These are phyloP conservation scores for Copidosoma aretas DNA, from an alignment of 2,888 invertebrate genomes.

Conservation along the genomic window DNA sequence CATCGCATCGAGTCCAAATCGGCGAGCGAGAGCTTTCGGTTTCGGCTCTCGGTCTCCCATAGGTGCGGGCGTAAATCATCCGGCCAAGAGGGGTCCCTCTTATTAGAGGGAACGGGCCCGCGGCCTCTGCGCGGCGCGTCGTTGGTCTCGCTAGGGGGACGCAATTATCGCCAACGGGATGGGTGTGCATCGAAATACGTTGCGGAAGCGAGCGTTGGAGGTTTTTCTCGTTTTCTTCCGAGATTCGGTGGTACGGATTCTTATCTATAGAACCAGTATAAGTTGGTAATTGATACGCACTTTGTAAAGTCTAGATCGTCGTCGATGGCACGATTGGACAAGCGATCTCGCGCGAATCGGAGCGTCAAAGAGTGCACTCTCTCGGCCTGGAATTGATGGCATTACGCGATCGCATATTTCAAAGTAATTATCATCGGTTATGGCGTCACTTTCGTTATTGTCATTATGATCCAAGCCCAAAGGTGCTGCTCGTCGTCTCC, in stretches of 20 bases:
- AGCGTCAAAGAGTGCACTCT: no score
- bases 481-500: neutral
- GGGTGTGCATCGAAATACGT: no score
- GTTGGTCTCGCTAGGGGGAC: constrained; percentile 31
- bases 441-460: constrained; percentile 14
- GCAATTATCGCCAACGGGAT: constrained; percentile 29
- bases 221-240: constrained; percentile 7
- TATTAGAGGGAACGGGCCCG: constrained; percentile 23
- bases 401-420: neutral
- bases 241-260: no score
- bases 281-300: no score
- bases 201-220: neutral
- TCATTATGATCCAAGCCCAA: constrained; percentile 8
- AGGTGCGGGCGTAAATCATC: constrained; percentile 25
- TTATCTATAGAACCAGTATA: no score
- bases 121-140: constrained; percentile 7
- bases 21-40: neutral
- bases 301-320: no score
- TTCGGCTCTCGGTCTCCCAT: neutral
- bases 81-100: constrained; percentile 29
- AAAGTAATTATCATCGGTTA: neutral
- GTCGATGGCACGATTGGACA: no score
- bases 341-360: no score
- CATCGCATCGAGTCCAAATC: constrained; percentile 27
- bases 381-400: neutral